phyloP scores from a whole-genome alignment of 2,113 vertebrate genomes.

The Pelodiscus sinensis region DNA sequence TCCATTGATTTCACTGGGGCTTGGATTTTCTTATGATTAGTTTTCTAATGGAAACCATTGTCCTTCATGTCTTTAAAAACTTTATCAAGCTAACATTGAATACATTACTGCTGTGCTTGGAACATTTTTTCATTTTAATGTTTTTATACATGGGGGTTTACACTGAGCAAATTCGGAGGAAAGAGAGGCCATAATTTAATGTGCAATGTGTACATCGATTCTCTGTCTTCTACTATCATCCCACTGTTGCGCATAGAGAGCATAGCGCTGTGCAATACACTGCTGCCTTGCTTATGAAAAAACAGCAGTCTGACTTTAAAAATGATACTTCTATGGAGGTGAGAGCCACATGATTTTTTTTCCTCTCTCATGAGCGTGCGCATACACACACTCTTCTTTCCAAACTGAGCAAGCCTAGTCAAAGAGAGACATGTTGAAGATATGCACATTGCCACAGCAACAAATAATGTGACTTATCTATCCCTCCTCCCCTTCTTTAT shows the following conservation, averaged over 20 bases:
- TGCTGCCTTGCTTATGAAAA: background rate
- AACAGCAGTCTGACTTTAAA: background rate
- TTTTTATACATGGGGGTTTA: constrained; percentile 56
- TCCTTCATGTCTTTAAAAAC: constrained; percentile 39
- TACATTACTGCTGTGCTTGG: constrained; percentile 52
- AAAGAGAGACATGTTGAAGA: background rate
- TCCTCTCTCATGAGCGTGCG: background rate
- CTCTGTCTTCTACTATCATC: background rate
- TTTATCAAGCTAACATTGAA: constrained; percentile 49
- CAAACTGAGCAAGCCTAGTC: background rate
- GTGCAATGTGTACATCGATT: background rate
- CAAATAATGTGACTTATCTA: background rate
- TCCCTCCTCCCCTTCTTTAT: constrained; percentile 25
- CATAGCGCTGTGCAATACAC: background rate
- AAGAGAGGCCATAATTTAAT: constrained; percentile 3
- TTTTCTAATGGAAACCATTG: constrained; percentile 49
- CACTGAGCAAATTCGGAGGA: background rate
- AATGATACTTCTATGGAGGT: background rate
- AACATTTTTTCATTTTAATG: constrained; percentile 48
- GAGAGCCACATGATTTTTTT: background rate
- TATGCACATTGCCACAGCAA: fast-evolving
- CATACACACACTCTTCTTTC: background rate
- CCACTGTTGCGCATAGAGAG: background rate
- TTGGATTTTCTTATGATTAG: background rate
- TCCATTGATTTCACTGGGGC: constrained; percentile 18